Conservation (phyloP, 53 echinoderm and acorn worm genomes). For the Echinarachnius parma region DNA sequence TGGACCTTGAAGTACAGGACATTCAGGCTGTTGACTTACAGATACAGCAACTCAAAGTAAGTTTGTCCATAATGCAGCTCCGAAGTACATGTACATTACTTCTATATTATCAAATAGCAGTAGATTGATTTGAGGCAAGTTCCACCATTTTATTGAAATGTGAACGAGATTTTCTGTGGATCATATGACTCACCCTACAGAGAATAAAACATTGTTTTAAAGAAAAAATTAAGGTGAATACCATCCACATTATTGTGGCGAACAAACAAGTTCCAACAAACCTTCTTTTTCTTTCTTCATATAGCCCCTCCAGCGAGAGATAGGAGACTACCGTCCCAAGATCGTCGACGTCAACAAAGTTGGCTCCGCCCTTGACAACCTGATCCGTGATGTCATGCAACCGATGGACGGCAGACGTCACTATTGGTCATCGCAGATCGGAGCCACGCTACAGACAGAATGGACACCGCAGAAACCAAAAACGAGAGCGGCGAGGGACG, state of each 20-base stretch:
- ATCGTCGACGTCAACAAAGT: slow-evolving; percentile 96
- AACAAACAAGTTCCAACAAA: no score
- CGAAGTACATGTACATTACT: no score
- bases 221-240: no score
- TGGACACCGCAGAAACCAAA: slow-evolving; percentile 75
- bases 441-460: slow-evolving; percentile 88
- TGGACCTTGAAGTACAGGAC: slow-evolving; percentile 81
- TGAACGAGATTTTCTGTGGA: no score
- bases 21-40: slow-evolving; percentile 76
- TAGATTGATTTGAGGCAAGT: no score
- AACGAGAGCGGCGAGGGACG: slow-evolving; percentile 37
- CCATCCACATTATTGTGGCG: no score
- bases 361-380: slow-evolving; percentile 82
- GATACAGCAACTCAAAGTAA: slow-evolving; percentile 89
- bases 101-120: no score
- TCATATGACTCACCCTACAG: not conserved
- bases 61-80: no score
- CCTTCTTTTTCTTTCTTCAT: not conserved
- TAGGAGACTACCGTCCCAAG: slow-evolving; percentile 91
- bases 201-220: no score
- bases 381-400: slow-evolving; percentile 76
- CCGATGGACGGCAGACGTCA: slow-evolving; percentile 76
- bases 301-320: slow-evolving; percentile 95
- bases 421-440: slow-evolving; percentile 96
- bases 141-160: no score